Evolutionary conservation across 2,797 vertebrate genomes (phyloP).

Genomic region (Pantherophis vulpinus): DNA sequence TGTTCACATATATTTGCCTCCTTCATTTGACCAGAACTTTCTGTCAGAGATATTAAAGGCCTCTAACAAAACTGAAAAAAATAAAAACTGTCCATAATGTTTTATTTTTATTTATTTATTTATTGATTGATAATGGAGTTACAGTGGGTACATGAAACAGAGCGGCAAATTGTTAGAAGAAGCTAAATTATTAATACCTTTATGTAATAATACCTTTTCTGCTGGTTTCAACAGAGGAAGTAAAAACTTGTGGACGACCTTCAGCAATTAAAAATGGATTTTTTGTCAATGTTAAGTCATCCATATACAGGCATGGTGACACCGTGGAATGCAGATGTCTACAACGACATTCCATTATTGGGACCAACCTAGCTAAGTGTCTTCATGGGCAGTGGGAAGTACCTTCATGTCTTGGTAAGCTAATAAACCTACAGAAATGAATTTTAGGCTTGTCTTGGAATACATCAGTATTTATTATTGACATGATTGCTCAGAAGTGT

Average conservation of each 20-base stretch:
- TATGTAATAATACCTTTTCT: not conserved
- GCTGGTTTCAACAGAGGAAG: not conserved
- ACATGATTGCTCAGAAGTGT: not conserved
- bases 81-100: not conserved
- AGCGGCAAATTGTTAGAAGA: not conserved
- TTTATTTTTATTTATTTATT: not conserved
- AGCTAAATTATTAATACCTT: not conserved
- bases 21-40: not conserved
- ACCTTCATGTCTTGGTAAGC: not conserved
- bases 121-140: not conserved
- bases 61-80: not conserved
- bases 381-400: not conserved
- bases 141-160: not conserved
- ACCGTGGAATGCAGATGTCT: not conserved
- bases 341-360: rapidly evolving
- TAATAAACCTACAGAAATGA: not conserved
- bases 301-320: not conserved
- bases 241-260: not conserved
- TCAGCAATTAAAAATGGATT: rapidly evolving
- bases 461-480: not conserved
- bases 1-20: not conserved
- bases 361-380: not conserved
- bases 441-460: not conserved
- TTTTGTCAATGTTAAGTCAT: rapidly evolving
- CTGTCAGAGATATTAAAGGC: not conserved